Percentiles rank a stretch among this genome's conserved stretches.
phyloP scores from a whole-genome alignment of 1,140 invertebrate species.

The Orius laevigatus region DNA sequence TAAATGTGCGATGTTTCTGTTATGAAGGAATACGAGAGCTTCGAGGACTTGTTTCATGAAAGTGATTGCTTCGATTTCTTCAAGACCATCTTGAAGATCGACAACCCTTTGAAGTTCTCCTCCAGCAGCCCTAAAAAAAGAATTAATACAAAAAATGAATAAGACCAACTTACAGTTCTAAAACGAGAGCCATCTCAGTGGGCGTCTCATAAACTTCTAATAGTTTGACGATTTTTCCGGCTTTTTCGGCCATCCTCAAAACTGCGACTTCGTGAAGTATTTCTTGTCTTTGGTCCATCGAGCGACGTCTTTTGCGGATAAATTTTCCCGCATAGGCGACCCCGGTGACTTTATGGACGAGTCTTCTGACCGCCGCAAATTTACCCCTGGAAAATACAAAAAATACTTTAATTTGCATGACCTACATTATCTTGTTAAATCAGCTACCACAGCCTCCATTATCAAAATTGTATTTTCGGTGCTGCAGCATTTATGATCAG shows the following conservation, averaged over 20 bases:
- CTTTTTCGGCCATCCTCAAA: constrained; percentile 54
- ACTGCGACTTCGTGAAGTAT: constrained; percentile 84
- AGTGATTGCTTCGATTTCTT: constrained; percentile 57
- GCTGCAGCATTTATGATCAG: no score
- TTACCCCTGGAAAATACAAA: constrained; percentile 62
- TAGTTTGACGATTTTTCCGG: constrained; percentile 62
- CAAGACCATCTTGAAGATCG: constrained; percentile 74
- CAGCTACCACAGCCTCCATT: no score
- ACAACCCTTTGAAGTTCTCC: constrained; percentile 83
- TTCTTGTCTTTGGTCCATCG: constrained; percentile 63
- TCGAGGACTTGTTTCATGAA: constrained; percentile 76
- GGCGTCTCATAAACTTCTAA: constrained; percentile 75
- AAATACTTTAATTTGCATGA: constrained; percentile 6
- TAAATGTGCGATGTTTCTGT: constrained; percentile 75
- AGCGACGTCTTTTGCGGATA: constrained; percentile 74
- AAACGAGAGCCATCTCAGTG: constrained; percentile 69
- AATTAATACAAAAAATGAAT: neutral
- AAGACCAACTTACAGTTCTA: constrained; percentile 59
- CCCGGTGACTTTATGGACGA: constrained; percentile 64
- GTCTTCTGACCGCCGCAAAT: constrained; percentile 84
- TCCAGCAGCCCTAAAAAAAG: constrained; percentile 53
- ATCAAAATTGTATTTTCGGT: no score
- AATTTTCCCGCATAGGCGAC: constrained; percentile 90
- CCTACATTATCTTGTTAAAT: constrained; percentile 2
- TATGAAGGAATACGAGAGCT: constrained; percentile 71